These are phyloP conservation scores for Phenganax stokvisi DNA, from an alignment of 92 coral and sea anemone species.

Conservation along the genomic window DNA sequence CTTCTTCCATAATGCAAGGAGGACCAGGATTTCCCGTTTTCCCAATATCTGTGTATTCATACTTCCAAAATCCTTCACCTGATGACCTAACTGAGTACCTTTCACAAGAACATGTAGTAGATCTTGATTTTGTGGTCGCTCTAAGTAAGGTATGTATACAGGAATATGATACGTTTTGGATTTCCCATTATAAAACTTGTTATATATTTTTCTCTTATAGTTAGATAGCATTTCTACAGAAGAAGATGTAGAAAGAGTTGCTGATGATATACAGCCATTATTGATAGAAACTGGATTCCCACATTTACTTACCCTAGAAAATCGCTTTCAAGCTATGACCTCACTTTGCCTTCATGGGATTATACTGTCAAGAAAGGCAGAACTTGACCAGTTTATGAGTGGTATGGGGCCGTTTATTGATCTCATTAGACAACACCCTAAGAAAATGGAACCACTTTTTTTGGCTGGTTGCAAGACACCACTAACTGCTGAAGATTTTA, in stretches of 20 bases:
- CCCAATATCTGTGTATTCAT: not conserved
- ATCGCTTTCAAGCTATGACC: no score
- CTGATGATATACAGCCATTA: not conserved
- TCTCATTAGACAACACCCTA: constrained; percentile 13
- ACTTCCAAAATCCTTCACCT: not conserved
- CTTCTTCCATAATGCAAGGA: constrained; percentile 2
- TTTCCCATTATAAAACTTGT: not conserved
- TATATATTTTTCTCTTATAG: not conserved
- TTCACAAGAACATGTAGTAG: not conserved
- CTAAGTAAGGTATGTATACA: not conserved
- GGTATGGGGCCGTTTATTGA: constrained; percentile 21
- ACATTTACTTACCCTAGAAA: no score
- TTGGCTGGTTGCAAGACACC: constrained; percentile 14
- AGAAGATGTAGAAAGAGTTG: constrained; percentile 2
- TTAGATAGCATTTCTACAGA: not conserved
- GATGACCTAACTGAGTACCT: constrained; percentile 8
- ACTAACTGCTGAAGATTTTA: constrained; percentile 4
- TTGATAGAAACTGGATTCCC: not conserved
- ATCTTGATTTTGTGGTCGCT: not conserved
- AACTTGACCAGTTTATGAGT: constrained; percentile 14
- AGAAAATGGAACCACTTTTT: constrained; percentile 10
- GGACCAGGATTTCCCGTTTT: constrained; percentile 19
- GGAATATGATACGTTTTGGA: not conserved
- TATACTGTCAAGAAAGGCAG: constrained; percentile 31
- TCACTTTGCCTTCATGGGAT: constrained; percentile 11